phyloP scores from a whole-genome alignment of 2,888 invertebrate species.

The Axea sp. region DNA sequence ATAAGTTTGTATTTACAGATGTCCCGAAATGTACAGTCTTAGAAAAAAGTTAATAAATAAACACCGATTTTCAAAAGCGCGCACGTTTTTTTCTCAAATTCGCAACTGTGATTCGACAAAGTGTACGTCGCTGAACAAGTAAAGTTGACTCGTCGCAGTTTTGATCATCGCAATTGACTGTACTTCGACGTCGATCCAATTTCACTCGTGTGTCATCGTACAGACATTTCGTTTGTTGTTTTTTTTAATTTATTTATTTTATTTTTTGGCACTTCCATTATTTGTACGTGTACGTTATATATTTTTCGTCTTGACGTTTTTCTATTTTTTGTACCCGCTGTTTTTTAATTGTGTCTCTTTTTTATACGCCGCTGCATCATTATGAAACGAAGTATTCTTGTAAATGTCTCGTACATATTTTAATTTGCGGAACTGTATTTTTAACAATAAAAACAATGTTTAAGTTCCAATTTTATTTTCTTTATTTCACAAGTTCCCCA shows the following conservation, averaged over 20 bases:
- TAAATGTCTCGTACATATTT: conserved; percentile 64
- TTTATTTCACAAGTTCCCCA: conserved; percentile 20
- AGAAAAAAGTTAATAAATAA: no score
- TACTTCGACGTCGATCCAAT: no score
- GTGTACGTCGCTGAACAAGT: no score
- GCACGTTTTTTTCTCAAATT: no score
- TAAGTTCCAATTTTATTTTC: conserved; percentile 23
- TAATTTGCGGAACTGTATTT: conserved; percentile 61
- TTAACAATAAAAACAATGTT: conserved; percentile 42
- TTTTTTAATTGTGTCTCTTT: conserved; percentile 54
- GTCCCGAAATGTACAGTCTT: no score
- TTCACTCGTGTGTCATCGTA: neutral
- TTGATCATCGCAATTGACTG: conserved; percentile 3
- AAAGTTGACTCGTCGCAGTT: conserved; percentile 32
- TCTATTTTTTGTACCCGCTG: conserved; percentile 55
- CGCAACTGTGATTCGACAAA: conserved; percentile 25
- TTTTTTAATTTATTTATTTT: neutral
- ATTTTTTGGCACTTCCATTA: no score
- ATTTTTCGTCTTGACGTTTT: conserved; percentile 51
- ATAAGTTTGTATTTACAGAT: no score
- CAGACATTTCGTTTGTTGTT: neutral
- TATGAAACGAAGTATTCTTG: conserved; percentile 67
- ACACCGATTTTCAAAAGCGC: no score
- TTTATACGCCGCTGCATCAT: conserved; percentile 62
- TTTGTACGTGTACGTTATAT: conserved; percentile 10